phyloP scores from a whole-genome alignment of 23 tunicate genomes.

The Halocynthia roretzi region DNA sequence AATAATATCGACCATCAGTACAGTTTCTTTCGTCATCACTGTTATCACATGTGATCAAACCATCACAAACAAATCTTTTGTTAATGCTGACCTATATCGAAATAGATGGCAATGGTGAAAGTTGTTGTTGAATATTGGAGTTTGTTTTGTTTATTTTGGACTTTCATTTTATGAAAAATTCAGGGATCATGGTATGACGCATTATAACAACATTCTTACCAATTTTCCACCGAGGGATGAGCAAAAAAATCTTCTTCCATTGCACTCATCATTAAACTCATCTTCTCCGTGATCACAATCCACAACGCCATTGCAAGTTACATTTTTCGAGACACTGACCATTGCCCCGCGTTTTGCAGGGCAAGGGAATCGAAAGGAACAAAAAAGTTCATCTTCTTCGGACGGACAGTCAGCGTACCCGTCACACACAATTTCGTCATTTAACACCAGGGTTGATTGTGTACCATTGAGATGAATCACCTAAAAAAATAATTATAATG shows the following conservation, averaged over 20 bases:
- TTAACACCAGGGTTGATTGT: no score
- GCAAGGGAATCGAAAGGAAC: constrained; percentile 2
- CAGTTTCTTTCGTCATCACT: constrained; percentile 60
- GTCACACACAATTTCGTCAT: constrained; percentile 45
- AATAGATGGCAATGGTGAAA: no score
- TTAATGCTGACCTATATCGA: constrained; percentile 56
- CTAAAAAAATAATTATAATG: no score
- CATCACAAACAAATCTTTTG: constrained; percentile 39
- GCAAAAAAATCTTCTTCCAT: constrained; percentile 32
- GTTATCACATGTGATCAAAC: constrained; percentile 63
- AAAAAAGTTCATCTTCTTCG: constrained; percentile 16
- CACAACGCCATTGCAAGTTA: constrained; percentile 53
- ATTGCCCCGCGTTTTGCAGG: not conserved
- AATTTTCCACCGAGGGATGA: constrained; percentile 41
- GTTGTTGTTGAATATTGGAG: no score
- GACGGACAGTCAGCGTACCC: constrained; percentile 74
- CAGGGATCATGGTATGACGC: no score
- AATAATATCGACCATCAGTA: constrained; percentile 49
- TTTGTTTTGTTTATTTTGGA: no score
- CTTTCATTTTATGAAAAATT: no score
- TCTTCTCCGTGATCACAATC: constrained; percentile 57
- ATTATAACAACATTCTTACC: constrained; percentile 22
- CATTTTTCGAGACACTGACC: not conserved
- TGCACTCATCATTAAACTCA: constrained; percentile 41
- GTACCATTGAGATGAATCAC: no score